Evolutionary conservation across 2,888 invertebrate species (phyloP), one percentile per base, ranked within the genome.

Genomic region (Polyommatus icarus): DNA sequence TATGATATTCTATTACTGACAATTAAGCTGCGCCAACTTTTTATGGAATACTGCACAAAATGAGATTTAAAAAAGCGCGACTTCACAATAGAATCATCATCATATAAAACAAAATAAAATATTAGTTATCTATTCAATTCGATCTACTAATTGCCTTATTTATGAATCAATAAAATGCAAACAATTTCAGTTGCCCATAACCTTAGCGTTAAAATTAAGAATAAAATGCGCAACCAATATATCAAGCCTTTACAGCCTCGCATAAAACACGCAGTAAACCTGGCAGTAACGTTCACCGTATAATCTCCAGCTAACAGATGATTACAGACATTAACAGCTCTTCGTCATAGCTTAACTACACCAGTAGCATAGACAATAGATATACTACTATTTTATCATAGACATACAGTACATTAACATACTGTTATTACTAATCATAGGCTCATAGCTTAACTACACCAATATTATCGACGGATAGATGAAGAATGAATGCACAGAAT

Each of bases 321-420:
- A 89, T 90, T 88, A 89, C 84, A 80, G 85, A 85, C 88, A 87
- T 88, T 88, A 88, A 85, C 84, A 83, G 82, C 59, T 40, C 59
- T 40, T 20, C 67, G 54, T 67, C n/a, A 15, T n/a, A 15, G 29
- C 75, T 54, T 75, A 50, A 46, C 29, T 75, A 59, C 54, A 8
- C 59, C 59, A 59, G 54, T 54, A 54, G 5, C 54, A 54, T 54
- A 18, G 54, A 15, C 18, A 18, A 54, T 46, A 46, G 46, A 46
- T 46, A 46, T 46, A 46, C 46, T 46, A 46, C 10, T 46, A 46
- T 12, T 46, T 46, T 46, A 46, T 46, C 10, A 12, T 46, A 46
- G 46, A 46, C 46, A 12, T 46, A 36, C 4, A 32, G 3, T 32
- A 40, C 10, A 46, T 46, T 46, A 46, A 46, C 46, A 46, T 10